Evolutionary conservation across 2,888 invertebrate genomes (phyloP), one percentile per base, ranked within the genome.

Genomic region (Prionchulus punctatus): DNA sequence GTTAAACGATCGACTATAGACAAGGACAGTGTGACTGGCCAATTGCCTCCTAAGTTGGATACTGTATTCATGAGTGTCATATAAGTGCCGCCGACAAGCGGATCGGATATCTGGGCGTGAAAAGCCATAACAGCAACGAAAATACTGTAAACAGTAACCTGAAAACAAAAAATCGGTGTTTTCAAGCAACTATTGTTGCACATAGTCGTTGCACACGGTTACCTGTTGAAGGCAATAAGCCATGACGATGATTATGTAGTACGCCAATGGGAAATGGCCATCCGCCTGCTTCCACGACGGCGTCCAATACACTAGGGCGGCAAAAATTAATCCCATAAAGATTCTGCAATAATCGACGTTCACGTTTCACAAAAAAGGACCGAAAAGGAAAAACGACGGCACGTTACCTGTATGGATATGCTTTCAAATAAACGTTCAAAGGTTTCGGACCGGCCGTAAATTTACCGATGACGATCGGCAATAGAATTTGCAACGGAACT

Each of bases 61-160:
- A 96, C 78, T 0, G 98, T 98, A 72, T 98, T 99, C 21, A 98
- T 77, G 53, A 98, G 78, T 0, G 98, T 99, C 98, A 98, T 98
- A 72, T 99, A 98, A 0, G 98, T 98, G 2, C 98, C 94, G 1
- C 98, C 98, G 0, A 96, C 89, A 0, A 83, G 79, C 0, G 94
- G 91, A 72, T 99, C 98, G 59, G 92, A 92, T 53, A 98, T 82
- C 74, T 87, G 85, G 0, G 96, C 96, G 73, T 89, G 90, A 77
- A 98, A 98, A 12, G 92, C 88, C 92, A 98, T 96, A 58, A 85
- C 81, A 0, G 94, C 84, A 2, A 98, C 94, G 73, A 91, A 98
- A 90, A 96, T 94, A 67, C 87, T 83, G 74, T 92, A 92, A 0
- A 89, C 78, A 64, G 88, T 83, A 30, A 94, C 81, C 86, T 94